Percentiles rank a stretch among this genome's conserved stretches.
Conservation (phyloP, 2,888 invertebrate species). For the Tromatobia lineatoria region DNA sequence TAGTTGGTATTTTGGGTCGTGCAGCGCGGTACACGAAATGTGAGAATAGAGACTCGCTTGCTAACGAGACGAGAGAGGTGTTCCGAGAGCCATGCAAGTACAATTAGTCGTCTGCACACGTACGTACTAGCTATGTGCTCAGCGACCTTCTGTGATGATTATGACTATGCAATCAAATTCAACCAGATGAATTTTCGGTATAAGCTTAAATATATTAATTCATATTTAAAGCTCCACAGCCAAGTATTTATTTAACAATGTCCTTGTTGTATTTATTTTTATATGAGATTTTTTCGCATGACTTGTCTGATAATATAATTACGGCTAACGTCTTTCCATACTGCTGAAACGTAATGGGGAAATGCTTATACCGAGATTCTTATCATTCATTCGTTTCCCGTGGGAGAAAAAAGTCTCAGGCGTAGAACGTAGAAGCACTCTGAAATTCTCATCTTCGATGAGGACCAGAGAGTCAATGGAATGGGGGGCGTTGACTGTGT, state of each 20-base stretch:
- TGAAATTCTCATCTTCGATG: constrained; percentile 61
- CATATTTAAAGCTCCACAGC: no score
- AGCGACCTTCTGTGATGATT: constrained; percentile 52
- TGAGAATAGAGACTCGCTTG: constrained; percentile 49
- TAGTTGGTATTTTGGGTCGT: constrained; percentile 43
- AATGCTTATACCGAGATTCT: neutral
- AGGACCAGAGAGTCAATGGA: constrained; percentile 5
- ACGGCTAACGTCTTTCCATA: neutral
- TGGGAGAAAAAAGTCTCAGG: constrained; percentile 13
- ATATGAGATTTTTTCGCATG: neutral
- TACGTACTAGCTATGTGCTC: constrained; percentile 29
- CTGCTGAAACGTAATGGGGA: neutral
- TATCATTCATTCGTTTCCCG: constrained; percentile 21
- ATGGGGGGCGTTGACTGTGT: neutral
- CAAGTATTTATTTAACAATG: no score
- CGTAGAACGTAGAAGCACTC: constrained; percentile 26
- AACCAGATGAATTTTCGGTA: no score
- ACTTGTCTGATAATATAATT: constrained; percentile 16
- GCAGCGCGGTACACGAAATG: constrained; percentile 21
- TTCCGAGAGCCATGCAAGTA: constrained; percentile 34
- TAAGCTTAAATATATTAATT: no score
- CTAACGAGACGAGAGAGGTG: constrained; percentile 64
- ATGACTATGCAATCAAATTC: constrained; percentile 66
- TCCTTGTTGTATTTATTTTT: neutral
- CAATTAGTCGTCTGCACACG: constrained; percentile 58